A percentile compares a stretch with the other conserved stretches of the same genome.
These are phyloP conservation scores for Mionectes olivaceus DNA, from an alignment of 2,797 vertebrate genomes.

Conservation along the genomic window DNA sequence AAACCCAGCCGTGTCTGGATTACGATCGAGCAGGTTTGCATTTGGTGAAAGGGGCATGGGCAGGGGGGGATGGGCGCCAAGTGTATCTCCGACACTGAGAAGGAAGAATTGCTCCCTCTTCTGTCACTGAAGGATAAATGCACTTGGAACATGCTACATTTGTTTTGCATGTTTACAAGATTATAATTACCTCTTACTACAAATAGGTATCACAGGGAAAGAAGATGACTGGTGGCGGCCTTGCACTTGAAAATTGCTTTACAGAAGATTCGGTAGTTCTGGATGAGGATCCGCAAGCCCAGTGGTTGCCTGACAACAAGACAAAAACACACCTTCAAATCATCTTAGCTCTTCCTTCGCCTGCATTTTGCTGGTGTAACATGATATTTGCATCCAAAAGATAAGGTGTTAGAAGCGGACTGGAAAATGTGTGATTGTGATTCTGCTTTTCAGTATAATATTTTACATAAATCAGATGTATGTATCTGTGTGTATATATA, in stretches of 20 bases:
- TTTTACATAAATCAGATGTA: neutral
- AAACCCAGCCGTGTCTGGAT: slow-evolving; percentile 32
- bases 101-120: slow-evolving; percentile 88
- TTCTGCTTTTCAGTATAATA: neutral
- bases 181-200: neutral
- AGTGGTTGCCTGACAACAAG: neutral
- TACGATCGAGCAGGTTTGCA: slow-evolving; percentile 77
- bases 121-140: slow-evolving; percentile 71
- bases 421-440: neutral
- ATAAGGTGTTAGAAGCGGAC: neutral
- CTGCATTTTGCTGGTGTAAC: neutral
- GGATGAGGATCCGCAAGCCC: neutral
- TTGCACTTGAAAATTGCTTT: neutral
- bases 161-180: neutral
- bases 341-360: neutral
- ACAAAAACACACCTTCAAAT: neutral
- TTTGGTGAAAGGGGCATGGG: slow-evolving; percentile 39
- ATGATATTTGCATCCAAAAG: neutral
- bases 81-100: neutral
- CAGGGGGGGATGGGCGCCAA: slow-evolving; percentile 60
- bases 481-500: neutral
- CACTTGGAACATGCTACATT: neutral
- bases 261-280: neutral
- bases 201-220: neutral
- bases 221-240: neutral